Evolutionary conservation across 2,113 vertebrate genomes (phyloP).

Genomic region (Callospermophilus lateralis): DNA sequence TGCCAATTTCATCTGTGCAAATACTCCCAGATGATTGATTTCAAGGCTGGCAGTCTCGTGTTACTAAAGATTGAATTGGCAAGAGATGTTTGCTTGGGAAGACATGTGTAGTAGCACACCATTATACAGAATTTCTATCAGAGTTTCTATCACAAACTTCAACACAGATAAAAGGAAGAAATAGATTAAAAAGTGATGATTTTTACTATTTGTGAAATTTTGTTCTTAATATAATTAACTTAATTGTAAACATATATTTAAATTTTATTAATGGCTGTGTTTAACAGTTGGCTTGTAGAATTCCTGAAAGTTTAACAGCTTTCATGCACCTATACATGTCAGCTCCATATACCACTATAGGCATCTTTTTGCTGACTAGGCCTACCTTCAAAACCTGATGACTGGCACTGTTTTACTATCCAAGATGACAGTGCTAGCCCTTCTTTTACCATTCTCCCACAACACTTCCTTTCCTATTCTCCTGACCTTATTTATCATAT

Average conservation of each 20-base stretch:
- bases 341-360: background rate
- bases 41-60: accelerated
- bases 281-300: background rate
- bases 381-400: too few relatives aligned
- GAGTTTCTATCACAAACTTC: background rate
- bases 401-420: background rate
- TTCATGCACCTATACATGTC: background rate
- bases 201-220: background rate
- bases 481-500: background rate
- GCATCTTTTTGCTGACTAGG: background rate
- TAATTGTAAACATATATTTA: background rate
- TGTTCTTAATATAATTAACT: background rate
- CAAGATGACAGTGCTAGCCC: background rate
- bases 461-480: background rate
- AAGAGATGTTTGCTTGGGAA: background rate
- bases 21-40: background rate
- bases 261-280: background rate
- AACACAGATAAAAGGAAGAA: too few relatives aligned
- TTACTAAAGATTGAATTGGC: background rate
- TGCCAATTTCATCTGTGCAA: background rate
- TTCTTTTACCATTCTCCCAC: background rate
- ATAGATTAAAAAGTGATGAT: background rate
- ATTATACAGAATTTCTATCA: background rate
- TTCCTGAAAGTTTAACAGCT: background rate
- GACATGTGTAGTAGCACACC: background rate